A percentile compares a stretch with the other conserved stretches of the same genome.
Evolutionary conservation across 2,797 vertebrate species (phyloP).

Genomic region (Alfaro cultratus): DNA sequence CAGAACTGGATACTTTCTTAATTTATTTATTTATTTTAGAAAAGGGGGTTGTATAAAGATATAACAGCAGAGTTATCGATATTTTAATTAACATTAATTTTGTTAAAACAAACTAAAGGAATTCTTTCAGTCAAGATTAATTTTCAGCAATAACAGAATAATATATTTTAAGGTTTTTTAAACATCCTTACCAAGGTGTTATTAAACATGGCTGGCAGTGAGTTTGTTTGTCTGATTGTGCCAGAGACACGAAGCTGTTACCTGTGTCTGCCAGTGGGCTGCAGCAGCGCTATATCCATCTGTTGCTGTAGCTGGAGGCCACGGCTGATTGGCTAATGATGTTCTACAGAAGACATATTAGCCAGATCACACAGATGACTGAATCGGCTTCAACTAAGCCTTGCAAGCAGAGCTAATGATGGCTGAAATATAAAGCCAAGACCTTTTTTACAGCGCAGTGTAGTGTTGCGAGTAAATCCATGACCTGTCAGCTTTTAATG

Average conservation of each 20-base stretch:
- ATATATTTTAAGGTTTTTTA: background rate
- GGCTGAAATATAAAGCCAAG: constrained; percentile 54
- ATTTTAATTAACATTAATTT: background rate
- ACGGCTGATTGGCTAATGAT: constrained; percentile 75
- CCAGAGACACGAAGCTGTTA: constrained; percentile 39
- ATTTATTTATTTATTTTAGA: too few species aligned
- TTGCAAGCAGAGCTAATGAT: constrained; percentile 59
- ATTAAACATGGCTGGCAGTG: constrained; percentile 7
- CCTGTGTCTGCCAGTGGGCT: constrained; percentile 58
- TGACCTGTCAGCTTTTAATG: constrained; percentile 46
- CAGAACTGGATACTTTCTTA: background rate
- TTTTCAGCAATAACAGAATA: background rate
- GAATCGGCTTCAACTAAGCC: constrained; percentile 61
- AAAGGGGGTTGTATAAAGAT: background rate
- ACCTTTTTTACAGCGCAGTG: constrained; percentile 27
- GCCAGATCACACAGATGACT: constrained; percentile 72
- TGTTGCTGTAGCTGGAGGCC: constrained; percentile 67
- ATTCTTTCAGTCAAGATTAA: background rate
- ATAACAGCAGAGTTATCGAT: background rate
- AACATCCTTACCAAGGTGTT: background rate
- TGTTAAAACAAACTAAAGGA: background rate
- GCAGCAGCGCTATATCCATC: constrained; percentile 60
- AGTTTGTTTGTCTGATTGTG: constrained; percentile 29
- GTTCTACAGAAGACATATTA: constrained; percentile 75
- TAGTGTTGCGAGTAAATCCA: constrained; percentile 31